A percentile compares a stretch with the other conserved stretches of the same genome.
Conservation (phyloP, 2,797 vertebrate genomes). For the Parauchenoglanis punctatus region DNA sequence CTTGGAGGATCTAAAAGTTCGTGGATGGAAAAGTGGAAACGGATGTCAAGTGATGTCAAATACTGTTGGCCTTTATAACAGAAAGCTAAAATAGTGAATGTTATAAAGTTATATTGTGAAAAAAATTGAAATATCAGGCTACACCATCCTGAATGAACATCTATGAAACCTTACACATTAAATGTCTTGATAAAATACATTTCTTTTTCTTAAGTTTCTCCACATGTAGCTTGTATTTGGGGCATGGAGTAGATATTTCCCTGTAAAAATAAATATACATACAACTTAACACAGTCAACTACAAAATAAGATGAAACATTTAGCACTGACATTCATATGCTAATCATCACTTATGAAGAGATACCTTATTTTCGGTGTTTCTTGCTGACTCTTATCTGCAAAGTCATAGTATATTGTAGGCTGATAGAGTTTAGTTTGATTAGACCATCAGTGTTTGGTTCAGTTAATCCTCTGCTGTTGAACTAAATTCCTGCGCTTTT, state of each 20-base stretch:
- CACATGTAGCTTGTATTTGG: background rate
- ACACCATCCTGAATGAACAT: too few species aligned
- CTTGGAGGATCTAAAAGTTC: too few species aligned
- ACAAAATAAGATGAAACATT: background rate
- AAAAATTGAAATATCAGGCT: too few species aligned
- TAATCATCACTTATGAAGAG: background rate
- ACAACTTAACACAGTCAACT: background rate
- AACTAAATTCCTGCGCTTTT: constrained; percentile 21
- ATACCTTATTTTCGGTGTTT: background rate
- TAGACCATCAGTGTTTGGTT: constrained; percentile 43
- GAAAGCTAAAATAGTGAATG: too few species aligned
- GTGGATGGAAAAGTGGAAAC: too few species aligned
- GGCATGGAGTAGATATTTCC: background rate
- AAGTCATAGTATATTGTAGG: constrained; percentile 15
- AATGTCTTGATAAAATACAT: too few species aligned
- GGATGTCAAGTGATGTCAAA: too few species aligned
- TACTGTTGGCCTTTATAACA: too few species aligned
- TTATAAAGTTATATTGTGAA: too few species aligned
- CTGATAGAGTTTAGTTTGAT: constrained; percentile 59
- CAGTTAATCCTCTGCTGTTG: constrained; percentile 59
- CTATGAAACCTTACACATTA: too few species aligned
- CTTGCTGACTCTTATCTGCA: background rate
- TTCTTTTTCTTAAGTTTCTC: too few species aligned
- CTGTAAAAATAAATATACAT: too few species aligned
- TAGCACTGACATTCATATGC: background rate